These are phyloP conservation scores for Hydrolagus colliei DNA, from an alignment of 2,797 vertebrate genomes.

Conservation along the genomic window DNA sequence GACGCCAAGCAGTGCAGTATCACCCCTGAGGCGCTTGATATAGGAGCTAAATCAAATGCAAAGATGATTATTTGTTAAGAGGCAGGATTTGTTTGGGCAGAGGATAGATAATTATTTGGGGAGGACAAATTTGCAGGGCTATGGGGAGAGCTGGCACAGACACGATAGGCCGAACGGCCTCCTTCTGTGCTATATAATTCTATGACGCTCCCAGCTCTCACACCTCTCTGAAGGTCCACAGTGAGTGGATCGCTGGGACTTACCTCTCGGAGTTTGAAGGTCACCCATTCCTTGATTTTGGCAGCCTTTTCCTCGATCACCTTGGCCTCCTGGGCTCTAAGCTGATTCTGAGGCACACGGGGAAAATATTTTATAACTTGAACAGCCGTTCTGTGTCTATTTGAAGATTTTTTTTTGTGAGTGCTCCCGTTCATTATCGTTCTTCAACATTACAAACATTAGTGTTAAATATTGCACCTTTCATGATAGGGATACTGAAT, in stretches of 20 bases:
- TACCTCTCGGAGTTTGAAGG: constrained; percentile 81
- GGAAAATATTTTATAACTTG: constrained; percentile 34
- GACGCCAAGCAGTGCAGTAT: too few relatives aligned
- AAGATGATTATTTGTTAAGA: neutral
- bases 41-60: neutral
- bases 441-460: neutral
- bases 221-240: neutral
- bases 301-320: constrained; percentile 86
- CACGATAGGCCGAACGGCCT: too few relatives aligned
- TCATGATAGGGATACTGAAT: too few relatives aligned
- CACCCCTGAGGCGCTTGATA: constrained; percentile 7
- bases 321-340: constrained; percentile 84
- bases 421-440: too few relatives aligned
- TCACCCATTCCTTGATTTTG: constrained; percentile 96
- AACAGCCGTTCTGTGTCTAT: neutral
- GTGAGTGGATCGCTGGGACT: constrained; percentile 34
- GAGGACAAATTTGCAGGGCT: too few relatives aligned
- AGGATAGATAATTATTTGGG: too few relatives aligned
- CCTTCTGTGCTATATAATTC: too few relatives aligned
- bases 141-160: too few relatives aligned
- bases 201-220: neutral
- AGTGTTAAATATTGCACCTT: too few relatives aligned
- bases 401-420: neutral
- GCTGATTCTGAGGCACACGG: constrained; percentile 63
- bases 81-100: too few relatives aligned